phyloP scores from a whole-genome alignment of 2,113 vertebrate species.

The Etia nguti region DNA sequence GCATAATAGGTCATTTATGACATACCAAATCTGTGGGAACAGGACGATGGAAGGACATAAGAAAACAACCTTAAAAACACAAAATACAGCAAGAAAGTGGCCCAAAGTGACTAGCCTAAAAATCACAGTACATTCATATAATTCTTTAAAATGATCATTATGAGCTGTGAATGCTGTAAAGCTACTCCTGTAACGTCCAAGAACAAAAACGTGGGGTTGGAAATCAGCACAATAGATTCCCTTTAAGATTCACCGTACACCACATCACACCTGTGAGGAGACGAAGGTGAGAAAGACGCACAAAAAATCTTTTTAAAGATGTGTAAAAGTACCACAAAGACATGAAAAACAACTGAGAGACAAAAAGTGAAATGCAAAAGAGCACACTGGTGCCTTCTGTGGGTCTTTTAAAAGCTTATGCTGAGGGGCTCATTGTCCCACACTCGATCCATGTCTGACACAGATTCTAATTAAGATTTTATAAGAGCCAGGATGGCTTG shows the following conservation, averaged over 20 bases:
- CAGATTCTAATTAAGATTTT: background rate
- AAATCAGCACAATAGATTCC: accelerated
- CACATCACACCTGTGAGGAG: background rate
- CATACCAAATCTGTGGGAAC: background rate
- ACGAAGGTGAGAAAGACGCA: background rate
- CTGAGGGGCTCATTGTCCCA: background rate
- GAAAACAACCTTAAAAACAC: background rate
- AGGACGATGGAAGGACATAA: background rate
- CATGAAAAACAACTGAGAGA: accelerated
- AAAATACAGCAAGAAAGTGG: background rate
- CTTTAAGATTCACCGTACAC: background rate
- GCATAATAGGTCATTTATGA: background rate
- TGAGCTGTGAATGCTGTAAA: background rate
- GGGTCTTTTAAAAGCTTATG: background rate
- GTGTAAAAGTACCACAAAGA: background rate
- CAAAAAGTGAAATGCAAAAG: background rate
- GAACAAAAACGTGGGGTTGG: accelerated
- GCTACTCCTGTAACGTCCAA: background rate
- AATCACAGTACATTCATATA: background rate
- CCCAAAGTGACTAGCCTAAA: background rate
- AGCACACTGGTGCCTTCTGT: accelerated
- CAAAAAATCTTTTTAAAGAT: background rate
- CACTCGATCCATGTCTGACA: background rate
- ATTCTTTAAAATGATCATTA: background rate
- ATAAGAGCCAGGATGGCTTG: background rate